Evolutionary conservation across 2,113 vertebrate species (phyloP), one percentile per base, ranked within the genome.

Genomic region (Paraplagusia blochii): DNA sequence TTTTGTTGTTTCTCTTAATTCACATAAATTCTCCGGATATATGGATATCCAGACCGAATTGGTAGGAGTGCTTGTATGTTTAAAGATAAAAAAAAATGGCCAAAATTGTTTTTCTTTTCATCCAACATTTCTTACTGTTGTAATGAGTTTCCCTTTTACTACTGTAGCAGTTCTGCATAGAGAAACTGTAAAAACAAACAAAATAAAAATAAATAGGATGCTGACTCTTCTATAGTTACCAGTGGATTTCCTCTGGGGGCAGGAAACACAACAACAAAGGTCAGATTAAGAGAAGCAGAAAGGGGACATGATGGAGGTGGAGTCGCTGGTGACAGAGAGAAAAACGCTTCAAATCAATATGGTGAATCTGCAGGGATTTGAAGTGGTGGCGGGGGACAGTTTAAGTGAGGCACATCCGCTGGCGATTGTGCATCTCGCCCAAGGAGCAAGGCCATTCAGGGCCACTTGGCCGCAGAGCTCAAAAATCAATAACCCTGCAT

Each of bases 321-420:
- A 77, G 81, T 57, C 72, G 76, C 73, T 8, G 15, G 47, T 47
- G 49, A 76, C 48, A 13, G 64, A 42, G 39, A 46, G 71, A 72
- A 64, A 76, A 77, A 82, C 33, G 34, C 18, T 51, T 77, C 53
- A 55, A 78, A 89, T 89, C 81, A 77, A 89, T 89, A 87, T 58
- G 35, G 52, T 52, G 60, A 81, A 79, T 84, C 82, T 80, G 16
- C 46, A 22, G 82, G 77, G 84, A 80, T 83, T 79, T 79, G 63
- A 87, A 85, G 79, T 5, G 54, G 74, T 74, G 78, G 77, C 78
- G 75, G 49, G 70, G 83, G 84, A 82, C 63, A 74, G 81, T 81
- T 79, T 77, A 82, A 80, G 46, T 81, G 77, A 68, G 65, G 76
- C 77, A 77, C 66, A 76, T 87, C 77, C 74, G 62, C 74, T 51